Base-by-base conservation (phyloP, 2,888 invertebrate species). In the Epistrophe eligans region DNA sequence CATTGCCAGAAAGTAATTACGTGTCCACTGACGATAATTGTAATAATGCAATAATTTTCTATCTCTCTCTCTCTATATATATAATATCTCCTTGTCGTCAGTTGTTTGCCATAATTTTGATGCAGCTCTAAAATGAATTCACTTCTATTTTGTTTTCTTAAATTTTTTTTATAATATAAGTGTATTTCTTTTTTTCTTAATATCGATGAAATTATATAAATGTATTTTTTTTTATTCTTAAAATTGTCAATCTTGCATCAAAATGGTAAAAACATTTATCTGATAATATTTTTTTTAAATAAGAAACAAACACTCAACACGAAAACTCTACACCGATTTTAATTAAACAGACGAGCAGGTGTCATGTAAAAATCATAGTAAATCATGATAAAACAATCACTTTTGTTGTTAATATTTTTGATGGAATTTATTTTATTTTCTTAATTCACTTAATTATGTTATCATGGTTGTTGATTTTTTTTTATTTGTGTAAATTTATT, bases 1-100 rank as follows among this genome's bases (percentile, higher is more conserved):
- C 96, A 93, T 95, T 96, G 93, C 96, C 96, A 93, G 96, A 96
- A 96, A 96, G 96, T 96, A 96, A 92, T 90, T 92, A 92, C 91
- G 90, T 90, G 89, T 89, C 90, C 89, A 88, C 84, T 87, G 72
- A 87, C 83, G 74, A 87, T 87, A 88, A 88, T 88, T 89, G 89
- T 89, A 89, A 88, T 89, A 88, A 88, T 89, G 89, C 85, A 85
- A 64, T 88, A 89, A 71, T 89, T 88, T 83, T 88, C 88, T 89
- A 88, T 81, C 83, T 60, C 64, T 88, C 89, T 88, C 71, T 87
- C 88, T 84, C 58, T 77, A 73, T n/a, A 58, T 40, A 40, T 60
- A 60, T 24, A 7, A 38, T 88, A 90, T 81, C 89, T 85, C 76
- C 82, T 83, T 87, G 87, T 87, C 79, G 84, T 87, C 84, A 88